Percentiles rank a stretch among this genome's conserved stretches.
phyloP scores from a whole-genome alignment of 2,797 vertebrate genomes.

The Psittacula derbiana region DNA sequence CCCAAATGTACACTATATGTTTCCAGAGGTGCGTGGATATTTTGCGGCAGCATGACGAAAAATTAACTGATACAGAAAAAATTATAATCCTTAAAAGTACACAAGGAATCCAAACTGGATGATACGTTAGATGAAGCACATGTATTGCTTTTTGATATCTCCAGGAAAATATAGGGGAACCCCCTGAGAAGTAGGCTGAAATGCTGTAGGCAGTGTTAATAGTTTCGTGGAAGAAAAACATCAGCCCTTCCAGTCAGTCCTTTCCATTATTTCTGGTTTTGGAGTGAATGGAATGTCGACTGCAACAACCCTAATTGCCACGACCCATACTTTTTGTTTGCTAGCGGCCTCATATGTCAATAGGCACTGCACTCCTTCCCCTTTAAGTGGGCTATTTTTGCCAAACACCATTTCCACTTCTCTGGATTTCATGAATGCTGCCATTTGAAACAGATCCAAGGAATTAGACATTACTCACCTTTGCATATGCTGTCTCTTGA shows the following conservation, averaged over 20 bases:
- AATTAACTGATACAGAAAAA: neutral
- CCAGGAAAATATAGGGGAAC: neutral
- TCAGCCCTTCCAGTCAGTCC: slow-evolving; percentile 17
- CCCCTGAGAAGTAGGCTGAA: neutral
- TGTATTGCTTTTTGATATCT: neutral
- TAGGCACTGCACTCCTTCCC: neutral
- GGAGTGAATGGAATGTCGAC: neutral
- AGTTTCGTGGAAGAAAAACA: slow-evolving; percentile 5
- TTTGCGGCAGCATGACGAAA: neutral
- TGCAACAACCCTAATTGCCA: neutral
- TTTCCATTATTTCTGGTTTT: slow-evolving; percentile 18
- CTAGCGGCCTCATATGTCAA: neutral
- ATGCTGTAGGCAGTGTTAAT: neutral
- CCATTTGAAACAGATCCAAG: slow-evolving; percentile 55
- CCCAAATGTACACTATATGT: slow-evolving; percentile 20
- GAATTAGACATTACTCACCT: slow-evolving; percentile 50
- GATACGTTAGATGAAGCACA: neutral
- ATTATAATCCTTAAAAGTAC: neutral
- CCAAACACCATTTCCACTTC: slow-evolving; percentile 45
- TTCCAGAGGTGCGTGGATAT: slow-evolving; percentile 8
- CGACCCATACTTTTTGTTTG: slow-evolving; percentile 16
- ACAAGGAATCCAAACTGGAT: neutral
- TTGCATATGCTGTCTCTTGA: slow-evolving; percentile 4
- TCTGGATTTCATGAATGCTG: slow-evolving; percentile 40
- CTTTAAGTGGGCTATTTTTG: slow-evolving; percentile 49